Conservation (phyloP, 2,113 vertebrate species). For the Eulemur macaco region DNA sequence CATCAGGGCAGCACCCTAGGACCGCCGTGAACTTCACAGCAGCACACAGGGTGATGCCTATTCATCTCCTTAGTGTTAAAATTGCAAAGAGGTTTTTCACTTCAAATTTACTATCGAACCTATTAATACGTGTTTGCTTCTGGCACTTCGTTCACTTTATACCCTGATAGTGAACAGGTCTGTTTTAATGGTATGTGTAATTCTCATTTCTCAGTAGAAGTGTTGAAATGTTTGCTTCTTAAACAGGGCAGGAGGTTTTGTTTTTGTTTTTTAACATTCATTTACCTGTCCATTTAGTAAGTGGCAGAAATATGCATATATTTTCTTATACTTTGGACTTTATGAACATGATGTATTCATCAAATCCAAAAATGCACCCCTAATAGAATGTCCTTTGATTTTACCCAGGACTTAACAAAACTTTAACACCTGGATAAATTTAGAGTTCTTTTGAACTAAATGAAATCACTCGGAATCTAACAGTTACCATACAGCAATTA, state of each 20-base stretch:
- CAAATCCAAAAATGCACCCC: constrained; percentile 26
- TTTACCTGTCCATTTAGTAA: constrained; percentile 1
- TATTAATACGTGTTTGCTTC: constrained; percentile 23
- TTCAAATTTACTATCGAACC: neutral
- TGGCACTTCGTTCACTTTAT: neutral
- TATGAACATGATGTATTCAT: constrained; percentile 6
- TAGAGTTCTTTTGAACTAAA: constrained; percentile 65
- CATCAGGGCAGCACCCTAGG: neutral
- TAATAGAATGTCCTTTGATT: constrained; percentile 46
- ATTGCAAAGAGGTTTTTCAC: constrained; percentile 18
- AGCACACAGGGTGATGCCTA: neutral
- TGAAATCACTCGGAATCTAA: constrained; percentile 50
- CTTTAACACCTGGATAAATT: constrained; percentile 60
- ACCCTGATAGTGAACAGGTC: neutral
- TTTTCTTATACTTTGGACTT: neutral
- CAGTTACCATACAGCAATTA: constrained; percentile 56
- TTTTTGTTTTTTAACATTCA: neutral
- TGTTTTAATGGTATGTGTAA: neutral
- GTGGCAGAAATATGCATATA: neutral
- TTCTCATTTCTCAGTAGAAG: constrained; percentile 34
- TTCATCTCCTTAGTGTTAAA: constrained; percentile 15
- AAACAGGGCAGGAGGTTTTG: neutral
- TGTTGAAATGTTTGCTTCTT: constrained; percentile 54
- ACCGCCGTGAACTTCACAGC: constrained; percentile 14
- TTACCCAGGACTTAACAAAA: constrained; percentile 45